Conservation (phyloP, 2,797 vertebrate genomes). For the Premnoplex brunnescens region DNA sequence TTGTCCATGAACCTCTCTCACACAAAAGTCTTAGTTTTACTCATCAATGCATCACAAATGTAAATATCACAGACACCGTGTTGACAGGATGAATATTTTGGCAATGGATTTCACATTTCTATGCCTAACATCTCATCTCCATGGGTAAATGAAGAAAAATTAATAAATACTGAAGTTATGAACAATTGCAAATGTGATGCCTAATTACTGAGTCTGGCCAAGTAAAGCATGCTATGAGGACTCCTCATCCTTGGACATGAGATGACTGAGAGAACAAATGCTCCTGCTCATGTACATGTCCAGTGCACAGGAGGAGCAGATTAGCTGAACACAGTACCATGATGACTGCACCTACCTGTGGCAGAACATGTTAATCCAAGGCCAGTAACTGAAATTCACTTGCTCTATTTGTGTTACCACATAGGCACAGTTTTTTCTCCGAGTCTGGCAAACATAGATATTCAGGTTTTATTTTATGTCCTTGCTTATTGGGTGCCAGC, state of each 20-base stretch:
- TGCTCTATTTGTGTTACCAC: neutral
- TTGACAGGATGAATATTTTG: neutral
- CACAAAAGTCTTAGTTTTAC: neutral
- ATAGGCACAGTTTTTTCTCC: neutral
- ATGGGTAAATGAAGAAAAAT: neutral
- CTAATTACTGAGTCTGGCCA: neutral
- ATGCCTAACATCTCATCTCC: neutral
- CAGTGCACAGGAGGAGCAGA: neutral
- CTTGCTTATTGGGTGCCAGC: neutral
- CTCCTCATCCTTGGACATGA: neutral
- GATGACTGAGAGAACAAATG: neutral
- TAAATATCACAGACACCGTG: neutral
- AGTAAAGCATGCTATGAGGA: neutral
- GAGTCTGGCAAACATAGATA: neutral
- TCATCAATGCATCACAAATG: neutral
- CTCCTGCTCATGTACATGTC: neutral
- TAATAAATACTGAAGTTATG: neutral
- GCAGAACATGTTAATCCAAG: fast-evolving
- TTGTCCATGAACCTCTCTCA: neutral
- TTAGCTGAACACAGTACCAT: neutral
- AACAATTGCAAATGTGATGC: neutral
- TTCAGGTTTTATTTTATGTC: neutral
- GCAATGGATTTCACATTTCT: neutral
- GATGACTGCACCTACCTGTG: neutral
- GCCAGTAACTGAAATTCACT: neutral